Percentiles rank a stretch among this genome's conserved stretches.
Evolutionary conservation across 2,888 invertebrate genomes (phyloP).

Genomic region (Oxytorus armatus): DNA sequence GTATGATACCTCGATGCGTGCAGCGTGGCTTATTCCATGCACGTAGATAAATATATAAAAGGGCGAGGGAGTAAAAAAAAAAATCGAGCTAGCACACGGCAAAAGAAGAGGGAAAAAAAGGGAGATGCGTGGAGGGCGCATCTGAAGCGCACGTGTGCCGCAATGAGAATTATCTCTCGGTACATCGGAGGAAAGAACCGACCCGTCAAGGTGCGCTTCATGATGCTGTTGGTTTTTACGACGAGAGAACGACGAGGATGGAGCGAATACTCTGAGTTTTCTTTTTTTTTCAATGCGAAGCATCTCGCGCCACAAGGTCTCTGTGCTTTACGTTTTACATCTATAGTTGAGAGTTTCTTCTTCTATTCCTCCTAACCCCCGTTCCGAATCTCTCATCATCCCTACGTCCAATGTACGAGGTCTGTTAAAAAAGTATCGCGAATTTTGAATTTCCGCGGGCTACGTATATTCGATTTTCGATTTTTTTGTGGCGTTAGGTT

Average conservation of each 20-base stretch:
- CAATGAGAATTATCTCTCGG: slow-evolving; percentile 64
- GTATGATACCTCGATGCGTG: slow-evolving; percentile 55
- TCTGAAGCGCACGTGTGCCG: slow-evolving; percentile 40
- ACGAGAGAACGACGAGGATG: slow-evolving; percentile 52
- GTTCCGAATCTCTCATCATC: slow-evolving; percentile 52
- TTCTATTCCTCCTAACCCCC: slow-evolving; percentile 70
- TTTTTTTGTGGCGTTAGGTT: too few relatives aligned
- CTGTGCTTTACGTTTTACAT: slow-evolving; percentile 78
- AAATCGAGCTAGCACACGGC: slow-evolving; percentile 13
- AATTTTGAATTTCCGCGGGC: too few relatives aligned
- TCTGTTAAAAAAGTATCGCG: too few relatives aligned
- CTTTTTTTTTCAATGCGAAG: slow-evolving; percentile 74
- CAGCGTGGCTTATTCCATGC: slow-evolving; percentile 25
- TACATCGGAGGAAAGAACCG: slow-evolving; percentile 43
- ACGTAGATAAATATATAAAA: slow-evolving; percentile 56
- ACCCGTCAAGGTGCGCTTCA: slow-evolving; percentile 31
- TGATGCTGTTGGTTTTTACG: slow-evolving; percentile 9
- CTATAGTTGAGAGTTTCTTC: slow-evolving; percentile 75
- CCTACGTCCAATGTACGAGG: too few relatives aligned
- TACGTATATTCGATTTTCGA: too few relatives aligned
- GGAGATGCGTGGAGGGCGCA: slow-evolving; percentile 41
- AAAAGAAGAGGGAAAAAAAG: slow-evolving; percentile 24
- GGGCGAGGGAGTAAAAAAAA: slow-evolving; percentile 59
- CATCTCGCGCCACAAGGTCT: slow-evolving; percentile 71
- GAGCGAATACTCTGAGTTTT: slow-evolving; percentile 56